A percentile compares a stretch with the other conserved stretches of the same genome.
These are phyloP conservation scores for Cebidichthys violaceus DNA, from an alignment of 2,113 vertebrate species.

Conservation along the genomic window DNA sequence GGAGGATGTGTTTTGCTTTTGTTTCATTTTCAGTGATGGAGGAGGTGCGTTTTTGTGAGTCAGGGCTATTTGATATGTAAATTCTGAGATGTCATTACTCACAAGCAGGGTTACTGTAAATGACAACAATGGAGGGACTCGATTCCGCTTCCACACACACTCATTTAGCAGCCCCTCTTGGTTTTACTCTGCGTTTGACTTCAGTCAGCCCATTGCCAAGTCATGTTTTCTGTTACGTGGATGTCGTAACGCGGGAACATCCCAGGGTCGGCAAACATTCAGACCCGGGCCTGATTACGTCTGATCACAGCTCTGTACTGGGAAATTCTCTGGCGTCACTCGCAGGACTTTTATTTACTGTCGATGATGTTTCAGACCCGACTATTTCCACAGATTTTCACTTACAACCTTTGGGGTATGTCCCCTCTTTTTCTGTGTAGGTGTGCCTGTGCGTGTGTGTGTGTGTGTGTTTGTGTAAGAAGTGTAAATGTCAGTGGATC, in stretches of 20 bases:
- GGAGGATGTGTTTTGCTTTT: conserved; percentile 43
- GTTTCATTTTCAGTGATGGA: conserved; percentile 62
- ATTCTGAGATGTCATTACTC: conserved; percentile 74
- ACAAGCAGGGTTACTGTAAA: conserved; percentile 73
- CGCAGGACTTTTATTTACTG: conserved; percentile 57
- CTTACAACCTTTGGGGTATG: conserved; percentile 42
- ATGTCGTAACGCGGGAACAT: conserved; percentile 65
- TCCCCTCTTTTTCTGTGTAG: conserved; percentile 48
- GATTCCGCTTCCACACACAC: conserved; percentile 55
- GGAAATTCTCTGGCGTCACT: conserved; percentile 72
- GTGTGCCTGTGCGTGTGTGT: background rate
- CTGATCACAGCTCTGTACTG: conserved; percentile 43
- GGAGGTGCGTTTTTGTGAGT: conserved; percentile 49
- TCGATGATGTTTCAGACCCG: conserved; percentile 49
- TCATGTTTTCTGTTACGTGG: conserved; percentile 75
- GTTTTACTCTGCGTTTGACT: conserved; percentile 39
- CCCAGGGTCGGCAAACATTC: conserved; percentile 43
- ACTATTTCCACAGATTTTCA: conserved; percentile 69
- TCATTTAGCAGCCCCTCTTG: conserved; percentile 51
- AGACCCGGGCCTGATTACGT: conserved; percentile 38
- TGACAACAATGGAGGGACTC: conserved; percentile 52
- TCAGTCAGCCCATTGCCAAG: conserved; percentile 51
- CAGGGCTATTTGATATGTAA: conserved; percentile 51
- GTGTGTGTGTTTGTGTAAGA: background rate
- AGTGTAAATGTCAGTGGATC: conserved; percentile 34